Evolutionary conservation across 2,888 invertebrate species (phyloP), one percentile per base, ranked within the genome.

Genomic region (Synanthedon tipuliformis): DNA sequence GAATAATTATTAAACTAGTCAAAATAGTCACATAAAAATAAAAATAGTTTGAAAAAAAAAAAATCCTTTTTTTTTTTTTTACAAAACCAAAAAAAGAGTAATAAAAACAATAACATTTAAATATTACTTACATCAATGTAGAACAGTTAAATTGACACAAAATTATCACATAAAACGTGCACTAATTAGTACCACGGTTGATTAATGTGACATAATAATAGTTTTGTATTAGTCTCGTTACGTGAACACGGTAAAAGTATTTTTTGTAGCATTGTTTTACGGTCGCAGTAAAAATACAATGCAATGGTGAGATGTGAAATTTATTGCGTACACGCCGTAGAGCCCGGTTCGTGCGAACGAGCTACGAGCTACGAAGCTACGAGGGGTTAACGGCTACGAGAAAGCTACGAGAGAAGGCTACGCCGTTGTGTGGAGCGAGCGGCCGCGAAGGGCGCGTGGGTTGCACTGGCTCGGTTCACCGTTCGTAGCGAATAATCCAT

Each of bases 401-500:
- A 54, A 51, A 49, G 52, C 41, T 54, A 51, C 53, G 55, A 48
- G 48, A 40, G 41, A 27, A 41, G 58, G 56, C 51, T 54, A 58
- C 53, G 55, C 5, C 23, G 34, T 55, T 10, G 34, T 34, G 59
- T 56, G 54, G 61, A 64, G 63, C 75, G 73, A 66, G 75, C 78
- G 69, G 69, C 69, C 74, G 74, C 75, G 70, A 65, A 66, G 75
- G 76, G 73, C 78, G 80, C 82, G 78, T 78, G 78, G 78, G 72
- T 78, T 73, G 80, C 73, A 85, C 86, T 68, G 82, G 72, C 75
- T 75, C 69, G 70, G 77, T 69, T 73, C 69, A 68, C 69, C 68
- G 73, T 66, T 75, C 68, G 71, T 73, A 66, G 69, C 80, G 81
- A 85, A 84, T 85, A 85, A 86, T 86, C 86, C 81, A 86, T 84